These are phyloP conservation scores for Turritopsis dohrnii DNA, from an alignment of 30 jellyfish, hydroid and myxozoan species.

Conservation along the genomic window DNA sequence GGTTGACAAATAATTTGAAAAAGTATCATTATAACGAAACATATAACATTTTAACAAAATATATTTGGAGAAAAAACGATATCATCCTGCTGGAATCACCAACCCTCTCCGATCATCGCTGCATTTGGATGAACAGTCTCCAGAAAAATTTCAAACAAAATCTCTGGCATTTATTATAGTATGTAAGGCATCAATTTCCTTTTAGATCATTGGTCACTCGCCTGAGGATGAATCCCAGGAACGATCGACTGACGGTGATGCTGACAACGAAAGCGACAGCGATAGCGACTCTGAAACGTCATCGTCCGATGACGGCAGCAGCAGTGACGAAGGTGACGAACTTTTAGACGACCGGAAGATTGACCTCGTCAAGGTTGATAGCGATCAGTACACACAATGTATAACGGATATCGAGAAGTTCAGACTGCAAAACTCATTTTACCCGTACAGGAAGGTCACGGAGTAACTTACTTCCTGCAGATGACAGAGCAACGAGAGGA, in stretches of 20 bases:
- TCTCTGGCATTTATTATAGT: too few species aligned
- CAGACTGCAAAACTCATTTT: neutral
- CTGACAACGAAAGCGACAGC: neutral
- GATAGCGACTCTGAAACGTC: neutral
- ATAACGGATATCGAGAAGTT: neutral
- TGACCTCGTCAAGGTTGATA: neutral
- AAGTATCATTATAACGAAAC: too few species aligned
- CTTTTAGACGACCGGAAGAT: neutral
- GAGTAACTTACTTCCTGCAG: too few species aligned
- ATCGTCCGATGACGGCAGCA: neutral
- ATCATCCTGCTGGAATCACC: too few species aligned
- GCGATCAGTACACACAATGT: slow-evolving; percentile 4
- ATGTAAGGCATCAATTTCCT: neutral
- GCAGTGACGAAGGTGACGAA: neutral
- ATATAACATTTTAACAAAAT: too few species aligned
- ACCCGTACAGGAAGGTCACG: neutral
- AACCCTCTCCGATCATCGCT: too few species aligned
- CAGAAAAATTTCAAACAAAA: too few species aligned
- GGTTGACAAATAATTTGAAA: too few species aligned
- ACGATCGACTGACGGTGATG: neutral
- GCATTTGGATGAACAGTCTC: too few species aligned
- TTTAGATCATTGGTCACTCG: neutral
- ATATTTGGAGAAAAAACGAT: too few species aligned
- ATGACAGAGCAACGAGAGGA: too few species aligned
- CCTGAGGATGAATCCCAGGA: neutral